Conservation (phyloP, 2,113 vertebrate species). For the Rissa tridactyla region DNA sequence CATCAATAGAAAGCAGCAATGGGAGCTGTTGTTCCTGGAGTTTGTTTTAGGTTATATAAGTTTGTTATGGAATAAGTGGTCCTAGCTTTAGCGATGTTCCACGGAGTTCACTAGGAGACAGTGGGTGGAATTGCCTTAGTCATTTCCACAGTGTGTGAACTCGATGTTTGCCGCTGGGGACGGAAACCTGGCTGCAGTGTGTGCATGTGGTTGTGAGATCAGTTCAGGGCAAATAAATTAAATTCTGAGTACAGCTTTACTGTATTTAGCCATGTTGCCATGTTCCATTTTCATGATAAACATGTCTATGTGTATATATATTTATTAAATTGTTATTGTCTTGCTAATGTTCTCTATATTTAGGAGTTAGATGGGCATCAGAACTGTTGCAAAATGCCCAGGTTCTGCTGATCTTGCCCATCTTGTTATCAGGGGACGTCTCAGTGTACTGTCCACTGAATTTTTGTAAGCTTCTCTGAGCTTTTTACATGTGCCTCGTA, state of each 20-base stretch:
- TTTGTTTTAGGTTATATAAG: background rate
- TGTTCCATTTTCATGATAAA: background rate
- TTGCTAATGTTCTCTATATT: background rate
- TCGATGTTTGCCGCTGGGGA: rapidly evolving
- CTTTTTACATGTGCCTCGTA: background rate
- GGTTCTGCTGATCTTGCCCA: background rate
- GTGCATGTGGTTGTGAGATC: background rate
- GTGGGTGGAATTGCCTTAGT: background rate
- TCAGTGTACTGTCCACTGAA: background rate
- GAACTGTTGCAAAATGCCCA: background rate
- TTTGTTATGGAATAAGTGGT: background rate
- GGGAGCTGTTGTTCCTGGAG: background rate
- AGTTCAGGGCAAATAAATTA: background rate
- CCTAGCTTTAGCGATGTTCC: background rate
- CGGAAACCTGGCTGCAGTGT: background rate
- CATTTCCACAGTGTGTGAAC: background rate
- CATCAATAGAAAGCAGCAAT: background rate
- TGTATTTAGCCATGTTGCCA: background rate
- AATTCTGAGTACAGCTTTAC: background rate
- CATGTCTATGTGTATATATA: background rate
- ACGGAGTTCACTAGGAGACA: background rate
- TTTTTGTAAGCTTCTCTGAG: background rate
- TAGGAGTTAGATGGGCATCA: background rate
- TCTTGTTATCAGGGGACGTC: background rate
- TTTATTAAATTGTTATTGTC: background rate